Evolutionary conservation across 2,888 invertebrate species (phyloP), one percentile per base, ranked within the genome.

Genomic region (Steinernema scapterisci): DNA sequence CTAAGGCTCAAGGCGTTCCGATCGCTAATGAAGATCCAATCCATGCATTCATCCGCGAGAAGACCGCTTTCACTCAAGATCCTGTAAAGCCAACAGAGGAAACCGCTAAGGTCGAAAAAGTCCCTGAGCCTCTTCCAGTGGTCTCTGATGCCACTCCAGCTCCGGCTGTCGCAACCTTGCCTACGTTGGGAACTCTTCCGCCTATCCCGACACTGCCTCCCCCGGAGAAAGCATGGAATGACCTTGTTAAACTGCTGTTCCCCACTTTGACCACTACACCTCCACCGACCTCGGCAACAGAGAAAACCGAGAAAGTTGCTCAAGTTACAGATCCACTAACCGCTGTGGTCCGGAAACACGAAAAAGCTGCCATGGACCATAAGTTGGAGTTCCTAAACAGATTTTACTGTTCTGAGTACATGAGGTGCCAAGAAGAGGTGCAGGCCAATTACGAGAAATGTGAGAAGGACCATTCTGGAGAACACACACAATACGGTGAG

Each of bases 221-320:
- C 1, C 71, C 74, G 5, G 74, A 74, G 44, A 74, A 74, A 51
- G 74, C 71, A 0, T 74, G 70, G 54, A 74, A 51, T 44, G 70
- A 74, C 45, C 56, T 74, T 16, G 71, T 74, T 2, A 19, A 46
- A 11, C 38, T 72, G 16, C 52, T 74, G 6, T 74, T 74, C 51
- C 74, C 74, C 7, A 71, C 71, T 0, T 19, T 25, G 6, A 43
- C 71, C n/a, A 63, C 63, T 7, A 63, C 31, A 11, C 25, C 63
- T 1, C 1, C 1, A 31, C 3, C n/a, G 11, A 6, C 63, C 13
- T 31, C 63, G 2, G 19, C n/a, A 27, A 63, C 31, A 2, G 27
- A 23, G 16, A 63, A 23, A 27, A 11, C 63, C 11, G 38, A 38
- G 38, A 38, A 38, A 38, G 25, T 23, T n/a, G n/a, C 5, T 25